Evolutionary conservation across 1,140 invertebrate genomes (phyloP).

Genomic region (Tetraneura akinire): DNA sequence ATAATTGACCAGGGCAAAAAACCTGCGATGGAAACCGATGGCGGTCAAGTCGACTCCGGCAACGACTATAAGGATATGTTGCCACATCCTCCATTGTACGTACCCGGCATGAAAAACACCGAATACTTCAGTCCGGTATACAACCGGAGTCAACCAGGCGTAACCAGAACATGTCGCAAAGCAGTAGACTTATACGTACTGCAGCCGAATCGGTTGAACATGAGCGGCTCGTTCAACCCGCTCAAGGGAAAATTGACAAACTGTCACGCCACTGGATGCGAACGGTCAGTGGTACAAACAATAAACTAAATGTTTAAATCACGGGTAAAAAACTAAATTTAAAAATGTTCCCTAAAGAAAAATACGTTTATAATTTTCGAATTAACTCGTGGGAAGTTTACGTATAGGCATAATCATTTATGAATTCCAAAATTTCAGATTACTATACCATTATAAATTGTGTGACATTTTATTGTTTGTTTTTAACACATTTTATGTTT

Average conservation of each 20-base stretch:
- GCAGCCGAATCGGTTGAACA: conserved; percentile 77
- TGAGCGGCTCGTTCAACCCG: conserved; percentile 73
- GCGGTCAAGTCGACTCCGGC: conserved; percentile 53
- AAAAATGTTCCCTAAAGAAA: too few species aligned
- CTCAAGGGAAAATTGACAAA: conserved; percentile 88
- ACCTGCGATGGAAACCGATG: conserved; percentile 55
- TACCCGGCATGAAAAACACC: conserved; percentile 57
- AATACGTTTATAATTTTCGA: too few species aligned
- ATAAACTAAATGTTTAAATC: too few species aligned
- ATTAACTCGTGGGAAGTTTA: too few species aligned
- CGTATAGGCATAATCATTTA: too few species aligned
- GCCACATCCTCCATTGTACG: conserved; percentile 57
- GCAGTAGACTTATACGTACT: conserved; percentile 84
- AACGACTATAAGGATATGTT: conserved; percentile 51
- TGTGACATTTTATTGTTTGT: too few species aligned
- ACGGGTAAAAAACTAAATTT: neutral
- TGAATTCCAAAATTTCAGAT: too few species aligned
- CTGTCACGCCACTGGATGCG: conserved; percentile 85
- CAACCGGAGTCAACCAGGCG: conserved; percentile 55
- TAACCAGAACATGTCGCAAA: conserved; percentile 77
- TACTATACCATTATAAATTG: too few species aligned
- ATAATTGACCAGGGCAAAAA: conserved; percentile 56
- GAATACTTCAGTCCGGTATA: conserved; percentile 57
- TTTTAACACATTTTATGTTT: too few species aligned
- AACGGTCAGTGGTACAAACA: conserved; percentile 65